A percentile compares a stretch with the other conserved stretches of the same genome.
Evolutionary conservation across 2,113 vertebrate genomes (phyloP).

Genomic region (Synodontis membranacea): DNA sequence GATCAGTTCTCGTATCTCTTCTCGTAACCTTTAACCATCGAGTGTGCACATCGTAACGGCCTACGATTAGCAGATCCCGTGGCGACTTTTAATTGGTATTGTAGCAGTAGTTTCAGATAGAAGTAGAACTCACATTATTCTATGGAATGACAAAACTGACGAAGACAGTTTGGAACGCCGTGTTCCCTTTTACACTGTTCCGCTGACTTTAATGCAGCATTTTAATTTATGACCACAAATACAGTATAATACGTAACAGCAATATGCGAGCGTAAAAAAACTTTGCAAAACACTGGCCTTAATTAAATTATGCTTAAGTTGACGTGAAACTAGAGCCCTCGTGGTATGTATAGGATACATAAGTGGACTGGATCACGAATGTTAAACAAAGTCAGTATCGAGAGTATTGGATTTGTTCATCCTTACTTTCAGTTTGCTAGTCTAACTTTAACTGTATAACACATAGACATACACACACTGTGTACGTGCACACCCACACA

Average conservation of each 20-base stretch:
- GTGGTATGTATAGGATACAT: too few relatives aligned
- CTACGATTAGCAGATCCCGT: neutral
- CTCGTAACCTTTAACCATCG: neutral
- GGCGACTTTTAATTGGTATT: neutral
- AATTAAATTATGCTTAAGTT: neutral
- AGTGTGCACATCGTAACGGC: neutral
- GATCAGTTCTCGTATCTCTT: neutral
- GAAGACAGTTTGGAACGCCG: neutral
- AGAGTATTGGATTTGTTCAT: neutral
- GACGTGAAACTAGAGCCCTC: neutral
- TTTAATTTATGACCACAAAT: neutral
- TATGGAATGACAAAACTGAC: neutral
- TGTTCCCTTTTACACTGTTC: neutral
- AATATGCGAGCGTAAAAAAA: neutral
- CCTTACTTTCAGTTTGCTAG: neutral
- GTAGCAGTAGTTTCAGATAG: neutral
- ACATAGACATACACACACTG: constrained; percentile 5
- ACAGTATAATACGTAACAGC: neutral
- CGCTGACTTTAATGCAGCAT: neutral
- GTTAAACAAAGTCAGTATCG: neutral
- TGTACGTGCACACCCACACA: neutral
- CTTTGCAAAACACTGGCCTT: neutral
- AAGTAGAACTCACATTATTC: neutral
- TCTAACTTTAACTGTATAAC: constrained; percentile 5
- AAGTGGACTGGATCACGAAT: neutral